These are phyloP conservation scores for Escarpia spicata DNA, from an alignment of 2,888 invertebrate genomes.

Conservation along the genomic window DNA sequence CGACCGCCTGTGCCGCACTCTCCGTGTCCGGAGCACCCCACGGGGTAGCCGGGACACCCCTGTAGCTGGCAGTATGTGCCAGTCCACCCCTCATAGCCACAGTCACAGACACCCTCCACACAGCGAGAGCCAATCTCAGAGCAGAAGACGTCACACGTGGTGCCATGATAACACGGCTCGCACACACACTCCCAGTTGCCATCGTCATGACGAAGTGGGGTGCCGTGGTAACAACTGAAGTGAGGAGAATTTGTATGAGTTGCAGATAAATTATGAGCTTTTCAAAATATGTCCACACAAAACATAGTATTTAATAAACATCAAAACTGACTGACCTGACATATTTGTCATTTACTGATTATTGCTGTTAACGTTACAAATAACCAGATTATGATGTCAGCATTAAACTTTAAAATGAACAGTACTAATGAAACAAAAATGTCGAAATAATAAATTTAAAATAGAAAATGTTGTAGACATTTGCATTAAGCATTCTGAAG, in stretches of 20 bases:
- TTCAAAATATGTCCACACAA: not conserved
- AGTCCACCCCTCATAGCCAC: conserved; percentile 37
- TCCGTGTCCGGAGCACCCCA: conserved; percentile 33
- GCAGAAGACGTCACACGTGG: conserved; percentile 43
- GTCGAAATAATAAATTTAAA: no score
- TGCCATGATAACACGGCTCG: conserved; percentile 49
- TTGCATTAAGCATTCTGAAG: not conserved
- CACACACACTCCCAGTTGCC: conserved; percentile 48
- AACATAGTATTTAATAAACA: not conserved
- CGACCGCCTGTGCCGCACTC: conserved; percentile 22
- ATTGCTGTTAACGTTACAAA: no score
- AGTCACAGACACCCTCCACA: conserved; percentile 35
- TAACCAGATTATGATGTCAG: not conserved
- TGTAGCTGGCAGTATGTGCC: conserved; percentile 30
- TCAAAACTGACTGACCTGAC: no score
- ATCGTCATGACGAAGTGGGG: conserved; percentile 23
- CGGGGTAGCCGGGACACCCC: conserved; percentile 30
- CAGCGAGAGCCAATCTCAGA: not conserved
- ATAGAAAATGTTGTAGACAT: no score
- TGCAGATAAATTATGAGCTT: not conserved
- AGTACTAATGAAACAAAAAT: not conserved
- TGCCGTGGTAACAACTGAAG: conserved; percentile 43
- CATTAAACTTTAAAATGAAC: not conserved
- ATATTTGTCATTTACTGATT: no score
- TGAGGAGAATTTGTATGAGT: conserved; percentile 8